These are phyloP conservation scores for Rafetus swinhoei DNA, from an alignment of 2,113 vertebrate species.

Conservation along the genomic window DNA sequence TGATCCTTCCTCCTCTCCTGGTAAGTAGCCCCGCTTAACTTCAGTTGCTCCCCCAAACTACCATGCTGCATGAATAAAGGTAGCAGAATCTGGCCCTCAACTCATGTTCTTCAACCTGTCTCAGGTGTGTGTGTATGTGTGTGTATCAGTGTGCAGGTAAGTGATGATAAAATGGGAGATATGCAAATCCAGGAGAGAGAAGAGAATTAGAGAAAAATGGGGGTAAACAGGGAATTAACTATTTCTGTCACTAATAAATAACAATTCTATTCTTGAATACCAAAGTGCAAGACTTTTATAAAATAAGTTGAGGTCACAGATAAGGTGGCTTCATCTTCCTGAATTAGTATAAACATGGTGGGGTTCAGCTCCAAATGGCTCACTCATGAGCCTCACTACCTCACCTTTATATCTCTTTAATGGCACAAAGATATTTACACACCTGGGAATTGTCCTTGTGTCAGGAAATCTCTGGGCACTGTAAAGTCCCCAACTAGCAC, in stretches of 20 bases:
- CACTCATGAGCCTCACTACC: neutral
- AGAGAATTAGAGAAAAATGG: neutral
- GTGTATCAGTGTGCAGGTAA: rapidly evolving
- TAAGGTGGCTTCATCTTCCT: neutral
- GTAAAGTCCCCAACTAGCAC: neutral
- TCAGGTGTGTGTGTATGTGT: neutral
- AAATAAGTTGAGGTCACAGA: neutral
- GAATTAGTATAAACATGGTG: neutral
- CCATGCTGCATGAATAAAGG: rapidly evolving
- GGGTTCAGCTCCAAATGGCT: neutral
- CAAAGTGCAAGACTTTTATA: neutral
- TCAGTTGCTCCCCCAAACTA: rapidly evolving
- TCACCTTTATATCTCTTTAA: neutral
- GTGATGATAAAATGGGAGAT: neutral
- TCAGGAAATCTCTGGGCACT: neutral
- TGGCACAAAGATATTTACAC: neutral
- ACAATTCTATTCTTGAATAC: neutral
- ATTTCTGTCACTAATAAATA: neutral
- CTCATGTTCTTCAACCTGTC: neutral
- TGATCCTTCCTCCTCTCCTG: neutral
- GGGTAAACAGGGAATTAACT: neutral
- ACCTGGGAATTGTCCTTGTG: neutral
- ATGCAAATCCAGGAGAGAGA: neutral
- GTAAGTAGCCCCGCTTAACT: neutral
- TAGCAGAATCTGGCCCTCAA: rapidly evolving